Evolutionary conservation across 2,888 invertebrate species (phyloP).

Genomic region (Apodemia zela): DNA sequence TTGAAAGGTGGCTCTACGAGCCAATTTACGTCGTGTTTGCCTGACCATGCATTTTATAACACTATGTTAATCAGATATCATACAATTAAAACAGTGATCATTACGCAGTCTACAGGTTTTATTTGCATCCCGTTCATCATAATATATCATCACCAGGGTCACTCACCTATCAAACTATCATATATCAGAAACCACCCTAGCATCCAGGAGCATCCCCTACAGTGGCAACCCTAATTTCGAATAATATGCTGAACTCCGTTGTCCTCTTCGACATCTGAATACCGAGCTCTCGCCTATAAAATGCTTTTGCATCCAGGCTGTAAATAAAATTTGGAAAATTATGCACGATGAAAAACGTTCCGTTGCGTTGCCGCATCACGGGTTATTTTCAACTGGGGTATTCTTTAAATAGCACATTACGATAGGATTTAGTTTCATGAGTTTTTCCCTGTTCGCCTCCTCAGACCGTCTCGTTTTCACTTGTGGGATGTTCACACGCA

Average conservation of each 20-base stretch:
- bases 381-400: conserved; percentile 77
- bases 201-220: too few species aligned
- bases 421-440: conserved; percentile 80
- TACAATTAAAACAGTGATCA: too few species aligned
- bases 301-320: conserved; percentile 61
- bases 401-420: conserved; percentile 79
- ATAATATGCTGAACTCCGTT: conserved; percentile 24
- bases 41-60: too few species aligned
- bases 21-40: too few species aligned
- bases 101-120: too few species aligned
- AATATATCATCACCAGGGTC: too few species aligned
- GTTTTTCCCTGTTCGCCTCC: conserved; percentile 72
- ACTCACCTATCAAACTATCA: too few species aligned
- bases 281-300: conserved; percentile 42
- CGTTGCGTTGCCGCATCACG: conserved; percentile 74
- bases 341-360: conserved; percentile 71
- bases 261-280: conserved; percentile 40
- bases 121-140: too few species aligned
- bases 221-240: not conserved
- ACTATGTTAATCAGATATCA: too few species aligned
- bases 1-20: not conserved
- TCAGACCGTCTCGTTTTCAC: conserved; percentile 54
- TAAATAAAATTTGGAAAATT: conserved; percentile 75
- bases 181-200: too few species aligned
- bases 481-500: conserved; percentile 26